Conservation (phyloP, 2,888 invertebrate species). For the Xestia ashworthii region DNA sequence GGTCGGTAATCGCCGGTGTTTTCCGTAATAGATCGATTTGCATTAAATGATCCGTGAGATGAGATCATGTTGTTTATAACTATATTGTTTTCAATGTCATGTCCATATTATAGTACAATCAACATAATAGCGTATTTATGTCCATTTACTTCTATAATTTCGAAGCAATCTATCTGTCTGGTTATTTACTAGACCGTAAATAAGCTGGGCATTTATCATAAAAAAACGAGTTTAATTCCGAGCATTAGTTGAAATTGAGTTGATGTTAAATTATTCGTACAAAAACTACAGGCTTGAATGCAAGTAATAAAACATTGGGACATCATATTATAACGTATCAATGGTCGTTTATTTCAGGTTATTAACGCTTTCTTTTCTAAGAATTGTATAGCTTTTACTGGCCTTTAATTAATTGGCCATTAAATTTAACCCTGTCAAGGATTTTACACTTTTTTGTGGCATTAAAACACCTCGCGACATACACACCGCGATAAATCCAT, state of each 20-base stretch:
- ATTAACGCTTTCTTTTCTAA: constrained; percentile 29
- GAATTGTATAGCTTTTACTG: constrained; percentile 24
- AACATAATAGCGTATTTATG: constrained; percentile 74
- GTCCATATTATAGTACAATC: constrained; percentile 71
- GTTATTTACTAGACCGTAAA: constrained; percentile 62
- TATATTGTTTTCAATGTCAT: constrained; percentile 80
- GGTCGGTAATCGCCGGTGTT: constrained; percentile 80
- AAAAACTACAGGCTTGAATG: constrained; percentile 28
- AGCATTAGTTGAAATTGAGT: constrained; percentile 50
- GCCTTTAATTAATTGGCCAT: constrained; percentile 44
- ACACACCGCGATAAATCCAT: constrained; percentile 32
- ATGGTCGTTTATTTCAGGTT: constrained; percentile 21
- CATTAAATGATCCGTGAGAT: constrained; percentile 88
- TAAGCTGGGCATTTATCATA: constrained; percentile 40
- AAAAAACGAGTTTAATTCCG: constrained; percentile 55
- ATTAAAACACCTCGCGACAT: constrained; percentile 19
- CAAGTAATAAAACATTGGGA: constrained; percentile 2
- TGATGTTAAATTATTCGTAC: constrained; percentile 24
- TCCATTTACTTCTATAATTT: constrained; percentile 74
- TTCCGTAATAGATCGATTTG: constrained; percentile 88
- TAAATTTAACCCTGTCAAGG: constrained; percentile 35
- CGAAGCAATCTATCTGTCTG: constrained; percentile 53
- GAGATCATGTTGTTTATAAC: constrained; percentile 83
- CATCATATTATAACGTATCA: constrained; percentile 1
- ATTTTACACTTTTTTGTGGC: constrained; percentile 41